Evolutionary conservation across 2,113 vertebrate genomes (phyloP).

Genomic region (Coreoperca whiteheadi): DNA sequence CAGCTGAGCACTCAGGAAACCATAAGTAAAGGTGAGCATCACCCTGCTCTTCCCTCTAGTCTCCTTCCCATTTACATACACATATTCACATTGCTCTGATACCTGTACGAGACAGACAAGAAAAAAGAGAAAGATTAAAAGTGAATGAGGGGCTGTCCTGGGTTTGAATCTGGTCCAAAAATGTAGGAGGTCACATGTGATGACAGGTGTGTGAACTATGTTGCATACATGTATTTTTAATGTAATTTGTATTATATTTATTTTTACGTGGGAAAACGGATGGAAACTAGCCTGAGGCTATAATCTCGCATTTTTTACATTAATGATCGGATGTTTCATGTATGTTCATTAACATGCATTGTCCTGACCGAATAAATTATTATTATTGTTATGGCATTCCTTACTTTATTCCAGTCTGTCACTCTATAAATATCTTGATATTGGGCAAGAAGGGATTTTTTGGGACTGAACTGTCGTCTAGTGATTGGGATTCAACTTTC

Average conservation of each 20-base stretch:
- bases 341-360: too few relatives aligned
- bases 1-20: constrained; percentile 89
- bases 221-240: too few relatives aligned
- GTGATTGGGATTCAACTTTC: constrained; percentile 22
- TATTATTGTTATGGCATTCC: too few relatives aligned
- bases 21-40: constrained; percentile 91
- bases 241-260: too few relatives aligned
- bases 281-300: too few relatives aligned
- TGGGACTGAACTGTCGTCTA: not conserved
- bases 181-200: too few relatives aligned
- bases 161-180: not conserved
- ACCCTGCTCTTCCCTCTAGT: constrained; percentile 87
- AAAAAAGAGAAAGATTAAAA: not conserved
- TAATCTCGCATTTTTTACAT: too few relatives aligned
- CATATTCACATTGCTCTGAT: constrained; percentile 91
- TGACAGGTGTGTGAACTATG: too few relatives aligned
- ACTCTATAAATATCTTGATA: not conserved
- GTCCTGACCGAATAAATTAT: too few relatives aligned
- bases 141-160: not conserved
- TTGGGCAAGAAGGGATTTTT: not conserved
- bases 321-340: too few relatives aligned
- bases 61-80: constrained; percentile 94
- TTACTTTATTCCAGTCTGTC: not conserved
- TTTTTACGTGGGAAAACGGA: too few relatives aligned
- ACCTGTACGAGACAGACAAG: constrained; percentile 81